Base-by-base conservation (phyloP, 2,888 invertebrate genomes). In the Teinopalpus imperialis region DNA sequence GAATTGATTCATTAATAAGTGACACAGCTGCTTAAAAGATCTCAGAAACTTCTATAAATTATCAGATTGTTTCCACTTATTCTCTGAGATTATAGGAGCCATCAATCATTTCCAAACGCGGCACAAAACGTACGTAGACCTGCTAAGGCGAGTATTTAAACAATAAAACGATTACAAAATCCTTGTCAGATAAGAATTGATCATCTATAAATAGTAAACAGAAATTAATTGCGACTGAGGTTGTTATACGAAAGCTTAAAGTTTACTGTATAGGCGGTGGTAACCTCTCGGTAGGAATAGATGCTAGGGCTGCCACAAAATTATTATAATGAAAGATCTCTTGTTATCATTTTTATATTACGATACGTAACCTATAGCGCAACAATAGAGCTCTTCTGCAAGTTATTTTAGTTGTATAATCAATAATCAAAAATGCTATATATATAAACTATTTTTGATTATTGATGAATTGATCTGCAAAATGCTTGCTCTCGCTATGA, bases 141-240 rank as follows among this genome's bases (percentile, higher is more conserved):
- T 9, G 10, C 27, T 20, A 5, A 37, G 7, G 14, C n/a, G 8
- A 12, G n/a, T 10, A 30, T 40, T 40, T 34, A 21, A 21, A 34
- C 41, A 31, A 41, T 31, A 41, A 31, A 41, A 31, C 31, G 10
- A 21, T 41, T 31, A 31, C 31, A 24, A 10, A 41, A 31, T 23
- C 16, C 20, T 24, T 16, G 31, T 32, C 24, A 24, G 29, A 12
- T 31, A 31, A 30, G 31, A 31, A 41, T 41, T 31, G 24, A 31
- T 31, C 16, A 24, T 41, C 14, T 41, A 16, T 24, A 31, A 24
- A 24, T 31, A 41, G 41, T 31, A 10, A 41, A 16, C 31, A 16
- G 23, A 29, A 31, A 41, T 41, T 41, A 31, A 41, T 41, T 31
- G 31, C 41, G 31, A 20, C 12, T 21, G 9, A 9, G 7, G 31